These are phyloP conservation scores for Lepidurus arcticus DNA, from an alignment of 1,140 invertebrate genomes.

Conservation along the genomic window DNA sequence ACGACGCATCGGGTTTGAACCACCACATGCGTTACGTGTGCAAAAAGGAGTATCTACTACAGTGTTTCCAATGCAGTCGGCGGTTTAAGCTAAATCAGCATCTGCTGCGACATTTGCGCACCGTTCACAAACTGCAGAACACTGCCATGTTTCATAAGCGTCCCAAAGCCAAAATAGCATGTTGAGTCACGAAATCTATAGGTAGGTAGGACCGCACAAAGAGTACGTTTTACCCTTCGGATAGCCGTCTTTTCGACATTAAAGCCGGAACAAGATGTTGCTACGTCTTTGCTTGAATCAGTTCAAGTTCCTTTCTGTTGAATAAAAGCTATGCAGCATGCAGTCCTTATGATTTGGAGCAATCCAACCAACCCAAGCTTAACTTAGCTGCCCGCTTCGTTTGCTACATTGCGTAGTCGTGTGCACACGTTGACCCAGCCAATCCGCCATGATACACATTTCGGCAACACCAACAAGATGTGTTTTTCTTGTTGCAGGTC, in stretches of 20 bases:
- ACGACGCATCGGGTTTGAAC: conserved; percentile 17
- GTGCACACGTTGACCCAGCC: not conserved
- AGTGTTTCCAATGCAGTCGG: conserved; percentile 14
- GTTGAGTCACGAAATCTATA: not conserved
- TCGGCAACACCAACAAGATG: conserved; percentile 11
- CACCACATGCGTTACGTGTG: conserved; percentile 21
- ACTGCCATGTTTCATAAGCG: conserved; percentile 17
- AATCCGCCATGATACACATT: not conserved
- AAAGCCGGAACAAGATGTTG: not conserved
- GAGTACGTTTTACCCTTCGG: not conserved
- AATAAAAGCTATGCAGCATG: not conserved
- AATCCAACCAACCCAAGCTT: not conserved
- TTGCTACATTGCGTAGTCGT: not conserved
- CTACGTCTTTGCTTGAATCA: not conserved
- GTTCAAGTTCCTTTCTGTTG: not conserved
- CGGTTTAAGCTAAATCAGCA: conserved; percentile 11
- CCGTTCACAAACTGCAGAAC: conserved; percentile 4
- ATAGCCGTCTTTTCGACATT: not conserved
- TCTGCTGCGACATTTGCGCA: conserved; percentile 4
- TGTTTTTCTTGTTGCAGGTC: conserved; percentile 22
- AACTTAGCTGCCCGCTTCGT: not conserved
- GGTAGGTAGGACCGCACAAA: not conserved
- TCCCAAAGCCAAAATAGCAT: not conserved
- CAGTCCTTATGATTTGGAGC: not conserved
- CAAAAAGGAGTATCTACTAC: conserved; percentile 5